A percentile compares a stretch with the other conserved stretches of the same genome.
phyloP scores from a whole-genome alignment of 2,797 vertebrate species.

The Falco rusticolus region DNA sequence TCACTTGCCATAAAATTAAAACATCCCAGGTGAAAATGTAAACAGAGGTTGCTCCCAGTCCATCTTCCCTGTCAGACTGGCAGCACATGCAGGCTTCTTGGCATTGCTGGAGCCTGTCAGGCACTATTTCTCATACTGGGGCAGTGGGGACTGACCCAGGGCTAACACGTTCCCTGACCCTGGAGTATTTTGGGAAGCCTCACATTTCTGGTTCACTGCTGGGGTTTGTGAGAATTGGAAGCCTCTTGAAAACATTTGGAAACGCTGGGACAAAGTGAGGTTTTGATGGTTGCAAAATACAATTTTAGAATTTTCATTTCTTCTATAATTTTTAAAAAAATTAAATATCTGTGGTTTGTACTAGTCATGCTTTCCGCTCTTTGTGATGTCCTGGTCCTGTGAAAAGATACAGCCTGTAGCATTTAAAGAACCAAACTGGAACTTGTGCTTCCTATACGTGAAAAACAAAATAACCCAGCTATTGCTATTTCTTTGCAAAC shows the following conservation, averaged over 20 bases:
- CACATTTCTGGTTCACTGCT: neutral
- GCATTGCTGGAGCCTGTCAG: neutral
- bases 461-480: neutral
- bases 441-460: neutral
- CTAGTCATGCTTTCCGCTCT: neutral
- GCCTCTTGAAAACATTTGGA: neutral
- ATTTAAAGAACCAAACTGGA: neutral
- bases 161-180: neutral
- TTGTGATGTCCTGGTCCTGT: neutral
- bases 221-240: neutral
- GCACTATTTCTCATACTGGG: neutral
- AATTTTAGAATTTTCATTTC: neutral
- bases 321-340: neutral
- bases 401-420: neutral
- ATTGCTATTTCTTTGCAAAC: neutral
- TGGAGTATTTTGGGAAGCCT: neutral
- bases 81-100: neutral
- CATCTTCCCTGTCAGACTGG: neutral
- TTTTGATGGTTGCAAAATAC: neutral
- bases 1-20: conserved; percentile 5
- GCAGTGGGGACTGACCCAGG: neutral
- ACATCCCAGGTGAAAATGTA: neutral
- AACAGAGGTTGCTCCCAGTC: neutral
- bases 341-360: neutral
- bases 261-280: neutral